A percentile compares a stretch with the other conserved stretches of the same genome.
Conservation (phyloP, 1,140 invertebrate species). For the Ceratosolen fusciceps region DNA sequence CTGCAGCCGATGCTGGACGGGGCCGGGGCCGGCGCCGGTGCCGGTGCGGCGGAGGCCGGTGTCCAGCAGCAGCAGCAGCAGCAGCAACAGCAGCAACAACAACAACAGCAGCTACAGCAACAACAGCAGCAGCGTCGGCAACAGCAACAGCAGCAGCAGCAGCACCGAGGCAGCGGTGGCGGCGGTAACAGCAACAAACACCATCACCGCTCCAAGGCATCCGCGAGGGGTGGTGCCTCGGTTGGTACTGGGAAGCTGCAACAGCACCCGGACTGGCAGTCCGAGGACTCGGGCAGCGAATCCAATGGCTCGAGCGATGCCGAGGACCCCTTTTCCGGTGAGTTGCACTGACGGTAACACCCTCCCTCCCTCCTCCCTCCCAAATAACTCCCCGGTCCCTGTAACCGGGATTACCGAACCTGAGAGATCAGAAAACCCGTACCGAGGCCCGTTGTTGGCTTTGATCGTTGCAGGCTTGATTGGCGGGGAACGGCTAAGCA, state of each 20-base stretch:
- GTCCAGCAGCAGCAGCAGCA: conserved; percentile 24
- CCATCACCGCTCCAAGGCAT: conserved; percentile 26
- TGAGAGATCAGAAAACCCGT: background rate
- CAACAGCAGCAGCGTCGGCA: background rate
- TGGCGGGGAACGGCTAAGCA: conserved; percentile 12
- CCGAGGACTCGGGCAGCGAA: conserved; percentile 68
- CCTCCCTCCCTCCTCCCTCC: background rate
- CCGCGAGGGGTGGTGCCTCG: background rate
- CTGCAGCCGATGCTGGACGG: conserved; percentile 92
- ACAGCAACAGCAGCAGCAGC: background rate
- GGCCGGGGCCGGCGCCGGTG: conserved; percentile 74
- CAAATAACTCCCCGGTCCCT: background rate
- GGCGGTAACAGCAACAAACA: background rate
- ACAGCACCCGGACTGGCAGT: conserved; percentile 63
- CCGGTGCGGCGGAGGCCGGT: conserved; percentile 57
- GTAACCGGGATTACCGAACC: background rate
- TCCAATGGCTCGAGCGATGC: conserved; percentile 67
- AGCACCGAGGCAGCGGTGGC: conserved; percentile 27
- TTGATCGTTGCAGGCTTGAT: background rate
- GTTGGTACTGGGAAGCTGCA: conserved; percentile 5
- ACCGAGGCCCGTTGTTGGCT: too few species aligned
- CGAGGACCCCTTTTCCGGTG: conserved; percentile 49
- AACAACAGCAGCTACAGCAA: background rate
- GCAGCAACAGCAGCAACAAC: background rate
- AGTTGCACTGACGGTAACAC: background rate